Evolutionary conservation across 1,140 invertebrate genomes (phyloP).

Genomic region (Phortica variegata): DNA sequence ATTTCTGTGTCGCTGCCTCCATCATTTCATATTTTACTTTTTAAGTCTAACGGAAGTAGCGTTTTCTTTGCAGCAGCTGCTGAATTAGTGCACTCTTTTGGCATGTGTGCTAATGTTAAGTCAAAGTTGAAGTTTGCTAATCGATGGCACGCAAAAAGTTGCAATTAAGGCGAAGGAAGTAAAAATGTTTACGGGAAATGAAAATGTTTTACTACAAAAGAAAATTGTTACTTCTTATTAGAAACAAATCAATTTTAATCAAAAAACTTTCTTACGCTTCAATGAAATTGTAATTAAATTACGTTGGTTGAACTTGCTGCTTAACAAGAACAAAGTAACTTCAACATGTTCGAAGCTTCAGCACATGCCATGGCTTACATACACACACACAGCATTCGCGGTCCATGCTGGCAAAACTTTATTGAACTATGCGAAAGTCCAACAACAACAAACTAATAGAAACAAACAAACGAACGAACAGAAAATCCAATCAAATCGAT

Average conservation of each 20-base stretch:
- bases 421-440: constrained; percentile 43
- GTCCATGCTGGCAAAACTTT: constrained; percentile 18
- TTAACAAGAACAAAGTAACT: not conserved
- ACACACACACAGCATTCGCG: not conserved
- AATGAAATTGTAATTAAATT: not conserved
- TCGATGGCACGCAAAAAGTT: too few relatives aligned
- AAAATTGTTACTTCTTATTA: constrained; percentile 17
- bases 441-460: too few relatives aligned
- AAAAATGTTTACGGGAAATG: constrained; percentile 8
- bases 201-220: constrained; percentile 36
- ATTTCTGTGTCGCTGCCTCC: too few relatives aligned
- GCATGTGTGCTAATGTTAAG: not conserved
- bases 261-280: not conserved
- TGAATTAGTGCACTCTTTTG: not conserved
- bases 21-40: too few relatives aligned
- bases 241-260: constrained; percentile 4
- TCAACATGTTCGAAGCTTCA: not conserved
- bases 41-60: too few relatives aligned
- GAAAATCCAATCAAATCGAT: constrained; percentile 52
- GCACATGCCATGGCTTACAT: not conserved
- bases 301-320: not conserved
- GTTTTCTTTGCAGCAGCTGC: constrained; percentile 24
- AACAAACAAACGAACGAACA: constrained; percentile 30
- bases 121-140: too few relatives aligned
- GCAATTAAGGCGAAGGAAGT: not conserved